Conservation (phyloP, 1,140 invertebrate species). For the Cataglyphis hispanica region DNA sequence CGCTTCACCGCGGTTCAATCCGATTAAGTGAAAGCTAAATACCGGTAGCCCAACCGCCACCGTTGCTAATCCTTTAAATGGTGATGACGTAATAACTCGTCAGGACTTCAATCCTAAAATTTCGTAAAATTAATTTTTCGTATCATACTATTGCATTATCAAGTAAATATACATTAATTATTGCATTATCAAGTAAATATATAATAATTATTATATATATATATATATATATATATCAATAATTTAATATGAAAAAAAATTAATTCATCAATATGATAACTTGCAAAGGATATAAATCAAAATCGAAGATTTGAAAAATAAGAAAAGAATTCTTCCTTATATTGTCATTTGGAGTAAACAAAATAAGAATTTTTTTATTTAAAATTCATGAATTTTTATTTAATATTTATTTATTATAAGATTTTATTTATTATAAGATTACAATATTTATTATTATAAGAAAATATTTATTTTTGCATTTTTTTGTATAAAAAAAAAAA, state of each 20-base stretch:
- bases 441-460: background rate
- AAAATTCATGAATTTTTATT: background rate
- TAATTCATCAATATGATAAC: background rate
- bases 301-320: background rate
- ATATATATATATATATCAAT: no score
- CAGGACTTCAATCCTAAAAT: constrained; percentile 29
- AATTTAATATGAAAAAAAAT: background rate
- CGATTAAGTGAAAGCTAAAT: constrained; percentile 66
- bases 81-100: constrained; percentile 23
- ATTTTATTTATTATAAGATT: background rate
- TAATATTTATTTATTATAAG: background rate
- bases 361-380: constrained; percentile 1
- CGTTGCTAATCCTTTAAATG: constrained; percentile 69
- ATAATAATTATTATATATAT: no score
- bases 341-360: background rate
- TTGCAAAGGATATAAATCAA: background rate
- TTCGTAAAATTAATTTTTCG: constrained; percentile 29
- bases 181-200: background rate
- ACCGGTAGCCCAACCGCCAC: constrained; percentile 36
- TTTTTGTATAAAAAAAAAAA: background rate
- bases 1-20: constrained; percentile 35
- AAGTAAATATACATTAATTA: background rate
- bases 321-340: background rate
- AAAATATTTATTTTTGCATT: constrained; percentile 8
- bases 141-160: background rate